Evolutionary conservation across 2,797 vertebrate species (phyloP), one percentile per base, ranked within the genome.

Genomic region (Mallotus villosus): DNA sequence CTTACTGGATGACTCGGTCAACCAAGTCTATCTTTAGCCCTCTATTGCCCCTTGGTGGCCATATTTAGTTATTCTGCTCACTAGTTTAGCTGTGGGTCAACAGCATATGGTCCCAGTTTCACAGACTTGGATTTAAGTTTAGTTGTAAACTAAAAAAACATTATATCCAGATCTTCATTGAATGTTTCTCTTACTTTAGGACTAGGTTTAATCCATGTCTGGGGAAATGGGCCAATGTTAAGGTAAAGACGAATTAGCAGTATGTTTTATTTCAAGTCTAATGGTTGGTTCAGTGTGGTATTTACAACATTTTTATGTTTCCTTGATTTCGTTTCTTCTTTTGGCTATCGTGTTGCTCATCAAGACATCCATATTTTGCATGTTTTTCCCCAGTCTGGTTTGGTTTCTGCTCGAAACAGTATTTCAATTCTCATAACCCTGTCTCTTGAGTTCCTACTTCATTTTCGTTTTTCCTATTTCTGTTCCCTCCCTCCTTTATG

Each of bases 401-500:
- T 24, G 59, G 70, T 34, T 58, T 27, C 58, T 66, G 62, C 61
- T 41, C 72, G 57, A 74, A 74, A 66, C 25, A 55, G 22, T 58
- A 62, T 64, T 41, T 71, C 16, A 29, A 27, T 16, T 51, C 46
- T 73, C 60, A 12, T 53, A 75, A 60, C 25, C 59, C 19, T 63
- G 2, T 25, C 19, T 78, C 8, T 72, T 65, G 79, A 57, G 5
- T 76, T 68, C 32, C 0, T n/a, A 22, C 84, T 79, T 74, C 64
- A 70, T 68, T 63, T 74, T 78, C 66, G 24, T 29, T 67, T 66
- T 37, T 34, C 80, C 73, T 5, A 27, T 71, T 75, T 75, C 29
- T 75, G 7, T 72, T 76, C 78, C 58, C 81, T 19, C 88, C 88
- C 81, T 34, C 59, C 62, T 59, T 25, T 83, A 60, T 85, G 37